Evolutionary conservation across 2,888 invertebrate species (phyloP).

Genomic region (Cephus nigrinus): DNA sequence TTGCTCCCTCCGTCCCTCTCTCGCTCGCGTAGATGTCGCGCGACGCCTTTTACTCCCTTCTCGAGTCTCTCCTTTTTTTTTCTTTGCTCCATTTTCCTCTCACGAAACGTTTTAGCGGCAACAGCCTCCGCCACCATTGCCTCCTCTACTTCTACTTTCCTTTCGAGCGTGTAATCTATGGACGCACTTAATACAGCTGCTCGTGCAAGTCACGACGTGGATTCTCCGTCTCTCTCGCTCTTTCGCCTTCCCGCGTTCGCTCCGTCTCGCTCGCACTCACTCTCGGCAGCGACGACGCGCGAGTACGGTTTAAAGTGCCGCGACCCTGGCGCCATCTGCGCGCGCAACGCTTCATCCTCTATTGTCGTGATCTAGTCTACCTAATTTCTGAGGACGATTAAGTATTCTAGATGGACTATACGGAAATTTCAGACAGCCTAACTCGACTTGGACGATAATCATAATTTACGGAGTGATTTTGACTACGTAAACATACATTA

Average conservation of each 20-base stretch:
- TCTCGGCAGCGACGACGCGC: neutral
- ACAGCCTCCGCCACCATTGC: neutral
- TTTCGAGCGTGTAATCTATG: constrained; percentile 56
- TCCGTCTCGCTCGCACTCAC: constrained; percentile 15
- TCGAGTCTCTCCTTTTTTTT: constrained; percentile 35
- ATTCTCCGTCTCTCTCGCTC: constrained; percentile 31
- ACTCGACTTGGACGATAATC: neutral
- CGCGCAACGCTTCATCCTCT: neutral
- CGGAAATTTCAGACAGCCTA: neutral
- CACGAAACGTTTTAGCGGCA: constrained; percentile 53
- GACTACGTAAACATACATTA: neutral
- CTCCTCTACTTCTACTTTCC: constrained; percentile 39
- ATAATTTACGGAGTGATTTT: neutral
- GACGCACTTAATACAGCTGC: constrained; percentile 65
- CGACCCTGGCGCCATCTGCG: neutral
- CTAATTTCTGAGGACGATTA: neutral
- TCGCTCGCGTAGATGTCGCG: neutral
- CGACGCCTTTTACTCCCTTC: neutral
- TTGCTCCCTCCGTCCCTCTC: neutral
- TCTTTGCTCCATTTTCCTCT: constrained; percentile 10
- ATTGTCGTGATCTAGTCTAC: neutral
- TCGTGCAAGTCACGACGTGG: constrained; percentile 43
- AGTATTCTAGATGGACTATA: neutral
- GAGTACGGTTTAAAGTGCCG: neutral
- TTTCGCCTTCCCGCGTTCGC: constrained; percentile 24